These are phyloP conservation scores for Tipula lateralis DNA, from an alignment of 2,888 invertebrate species.

Conservation along the genomic window DNA sequence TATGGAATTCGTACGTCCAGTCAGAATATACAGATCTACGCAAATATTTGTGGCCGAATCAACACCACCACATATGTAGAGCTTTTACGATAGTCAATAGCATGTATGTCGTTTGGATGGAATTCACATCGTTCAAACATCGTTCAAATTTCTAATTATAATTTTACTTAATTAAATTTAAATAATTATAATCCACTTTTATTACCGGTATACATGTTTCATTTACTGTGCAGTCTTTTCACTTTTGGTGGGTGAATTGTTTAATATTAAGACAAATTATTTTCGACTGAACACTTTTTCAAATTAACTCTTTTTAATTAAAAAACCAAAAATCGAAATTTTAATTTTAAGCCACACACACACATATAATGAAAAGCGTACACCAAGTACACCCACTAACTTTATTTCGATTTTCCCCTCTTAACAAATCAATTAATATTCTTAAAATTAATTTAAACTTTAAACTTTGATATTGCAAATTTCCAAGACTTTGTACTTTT, in stretches of 20 bases:
- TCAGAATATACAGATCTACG: too few species aligned
- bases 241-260: background rate
- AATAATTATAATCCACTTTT: background rate
- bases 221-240: background rate
- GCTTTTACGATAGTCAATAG: too few species aligned
- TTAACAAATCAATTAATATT: background rate
- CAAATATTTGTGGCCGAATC: too few species aligned
- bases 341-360: background rate
- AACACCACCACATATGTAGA: too few species aligned
- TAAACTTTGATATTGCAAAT: background rate
- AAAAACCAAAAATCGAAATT: background rate
- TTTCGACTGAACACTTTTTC: background rate
- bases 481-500: background rate
- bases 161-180: background rate
- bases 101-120: too few species aligned
- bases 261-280: background rate
- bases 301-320: background rate
- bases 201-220: background rate
- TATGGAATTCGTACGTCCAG: too few species aligned
- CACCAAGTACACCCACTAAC: background rate
- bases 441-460: conserved; percentile 2
- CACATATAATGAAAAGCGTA: background rate
- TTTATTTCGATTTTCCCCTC: background rate
- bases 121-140: too few species aligned
- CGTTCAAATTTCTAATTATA: background rate